Conservation (phyloP, 2,888 invertebrate genomes). For the Didymodactylos carnosus region DNA sequence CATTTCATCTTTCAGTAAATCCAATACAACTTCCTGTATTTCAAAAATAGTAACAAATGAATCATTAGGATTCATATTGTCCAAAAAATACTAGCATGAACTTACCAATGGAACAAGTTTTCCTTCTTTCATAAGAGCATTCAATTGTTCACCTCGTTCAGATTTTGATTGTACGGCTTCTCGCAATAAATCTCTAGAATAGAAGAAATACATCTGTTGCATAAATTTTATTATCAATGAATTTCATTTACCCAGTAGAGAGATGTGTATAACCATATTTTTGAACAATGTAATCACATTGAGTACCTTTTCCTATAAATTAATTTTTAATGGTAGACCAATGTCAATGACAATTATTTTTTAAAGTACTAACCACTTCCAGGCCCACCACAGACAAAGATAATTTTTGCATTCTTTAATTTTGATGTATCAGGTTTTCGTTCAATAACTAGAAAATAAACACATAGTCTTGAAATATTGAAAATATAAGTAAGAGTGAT, state of each 20-base stretch:
- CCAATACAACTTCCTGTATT: constrained; percentile 57
- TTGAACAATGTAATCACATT: constrained; percentile 71
- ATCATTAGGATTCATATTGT: no score
- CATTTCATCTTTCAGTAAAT: constrained; percentile 58
- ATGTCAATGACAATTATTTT: neutral
- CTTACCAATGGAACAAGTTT: constrained; percentile 52
- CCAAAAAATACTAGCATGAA: neutral
- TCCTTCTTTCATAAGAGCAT: constrained; percentile 66
- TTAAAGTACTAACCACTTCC: constrained; percentile 36
- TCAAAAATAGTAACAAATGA: no score
- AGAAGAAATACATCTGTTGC: no score
- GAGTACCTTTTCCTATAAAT: constrained; percentile 72
- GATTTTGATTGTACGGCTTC: constrained; percentile 75
- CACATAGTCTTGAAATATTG: neutral
- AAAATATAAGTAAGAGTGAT: no score
- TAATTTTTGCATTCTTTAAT: constrained; percentile 43
- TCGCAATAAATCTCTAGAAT: constrained; percentile 54
- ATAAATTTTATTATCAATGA: neutral
- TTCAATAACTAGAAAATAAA: neutral
- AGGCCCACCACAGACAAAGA: constrained; percentile 82
- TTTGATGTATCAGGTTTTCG: neutral
- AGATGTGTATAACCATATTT: constrained; percentile 86
- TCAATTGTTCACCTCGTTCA: constrained; percentile 57
- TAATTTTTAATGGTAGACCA: neutral
- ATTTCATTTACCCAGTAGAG: constrained; percentile 41